These are phyloP conservation scores for Sanderia malayensis DNA, from an alignment of 30 jellyfish, hydroid and myxozoan genomes.

Conservation along the genomic window DNA sequence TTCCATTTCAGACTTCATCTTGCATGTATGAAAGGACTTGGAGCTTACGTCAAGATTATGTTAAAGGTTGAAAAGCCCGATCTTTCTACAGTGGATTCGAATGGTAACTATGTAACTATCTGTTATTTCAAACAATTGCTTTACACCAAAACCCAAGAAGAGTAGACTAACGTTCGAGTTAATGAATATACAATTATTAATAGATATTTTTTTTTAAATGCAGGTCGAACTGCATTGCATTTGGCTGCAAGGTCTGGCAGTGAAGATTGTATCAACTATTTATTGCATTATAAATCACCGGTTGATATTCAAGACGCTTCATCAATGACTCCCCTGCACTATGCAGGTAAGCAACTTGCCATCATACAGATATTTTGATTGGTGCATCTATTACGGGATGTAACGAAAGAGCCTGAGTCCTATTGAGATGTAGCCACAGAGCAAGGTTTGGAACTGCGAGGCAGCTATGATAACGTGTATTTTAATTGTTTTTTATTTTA, in stretches of 20 bases:
- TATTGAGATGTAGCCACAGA: no score
- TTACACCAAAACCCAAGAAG: no score
- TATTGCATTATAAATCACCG: constrained; percentile 36
- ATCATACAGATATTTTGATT: no score
- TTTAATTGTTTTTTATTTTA: background rate
- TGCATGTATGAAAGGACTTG: constrained; percentile 47
- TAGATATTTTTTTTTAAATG: no score
- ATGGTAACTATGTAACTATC: no score
- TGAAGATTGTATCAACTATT: constrained; percentile 40
- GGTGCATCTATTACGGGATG: no score
- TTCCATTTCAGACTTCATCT: constrained; percentile 25
- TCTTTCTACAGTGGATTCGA: constrained; percentile 26
- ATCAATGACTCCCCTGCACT: constrained; percentile 62
- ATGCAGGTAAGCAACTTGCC: constrained; percentile 66
- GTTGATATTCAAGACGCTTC: constrained; percentile 54
- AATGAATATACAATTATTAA: no score
- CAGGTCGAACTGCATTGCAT: constrained; percentile 81
- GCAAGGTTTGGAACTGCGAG: no score
- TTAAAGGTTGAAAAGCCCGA: constrained; percentile 65
- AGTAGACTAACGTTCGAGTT: no score
- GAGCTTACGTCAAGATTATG: constrained; percentile 34
- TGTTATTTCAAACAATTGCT: no score
- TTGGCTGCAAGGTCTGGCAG: constrained; percentile 70
- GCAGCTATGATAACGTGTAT: no score
- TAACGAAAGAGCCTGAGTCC: no score